Conservation (phyloP, 2,113 vertebrate genomes). For the Uropsilus gracilis region DNA sequence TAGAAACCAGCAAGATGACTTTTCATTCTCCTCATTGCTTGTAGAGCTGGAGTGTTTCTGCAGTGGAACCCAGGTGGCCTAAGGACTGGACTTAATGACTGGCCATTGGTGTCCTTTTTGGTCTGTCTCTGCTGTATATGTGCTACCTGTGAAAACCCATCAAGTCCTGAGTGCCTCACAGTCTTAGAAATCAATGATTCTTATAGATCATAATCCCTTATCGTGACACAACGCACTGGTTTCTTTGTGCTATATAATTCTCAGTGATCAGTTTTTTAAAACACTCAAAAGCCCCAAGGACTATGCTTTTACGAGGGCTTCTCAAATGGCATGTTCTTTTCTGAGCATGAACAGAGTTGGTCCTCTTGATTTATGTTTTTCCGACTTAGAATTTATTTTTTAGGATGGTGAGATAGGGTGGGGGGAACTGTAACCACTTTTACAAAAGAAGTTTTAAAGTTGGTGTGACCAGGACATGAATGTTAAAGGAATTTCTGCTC, state of each 20-base stretch:
- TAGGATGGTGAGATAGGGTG: no score
- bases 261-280: background rate
- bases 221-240: background rate
- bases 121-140: background rate
- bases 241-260: background rate
- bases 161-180: accelerated
- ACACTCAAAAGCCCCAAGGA: background rate
- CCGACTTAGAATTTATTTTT: background rate
- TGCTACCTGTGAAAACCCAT: background rate
- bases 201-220: no score
- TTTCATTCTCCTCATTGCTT: background rate
- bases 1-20: background rate
- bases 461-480: background rate
- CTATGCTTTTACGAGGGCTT: background rate
- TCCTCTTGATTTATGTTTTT: background rate
- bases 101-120: accelerated
- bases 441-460: constrained; percentile 31
- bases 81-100: accelerated
- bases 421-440: background rate
- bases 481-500: constrained; percentile 43
- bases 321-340: background rate
- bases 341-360: background rate
- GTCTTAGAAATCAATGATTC: no score
- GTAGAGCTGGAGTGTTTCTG: background rate
- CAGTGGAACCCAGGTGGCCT: background rate